Percentiles rank a stretch among this genome's conserved stretches.
These are phyloP conservation scores for Thamnaconus septentrionalis DNA, from an alignment of 2,113 vertebrate genomes.

Conservation along the genomic window DNA sequence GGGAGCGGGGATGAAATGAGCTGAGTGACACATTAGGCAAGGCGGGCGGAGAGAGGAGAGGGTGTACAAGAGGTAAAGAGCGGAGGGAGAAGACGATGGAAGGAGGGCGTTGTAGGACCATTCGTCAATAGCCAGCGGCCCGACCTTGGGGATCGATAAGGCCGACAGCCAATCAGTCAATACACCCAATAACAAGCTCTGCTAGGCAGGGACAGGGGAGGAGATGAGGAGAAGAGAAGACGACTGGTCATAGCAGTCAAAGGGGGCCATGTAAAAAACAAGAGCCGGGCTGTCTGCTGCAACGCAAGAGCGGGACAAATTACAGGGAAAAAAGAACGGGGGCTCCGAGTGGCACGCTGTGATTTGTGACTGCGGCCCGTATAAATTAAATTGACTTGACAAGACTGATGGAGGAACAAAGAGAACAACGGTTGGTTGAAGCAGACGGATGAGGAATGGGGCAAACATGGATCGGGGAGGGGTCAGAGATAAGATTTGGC, in stretches of 20 bases:
- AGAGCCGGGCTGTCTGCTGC: constrained; percentile 24
- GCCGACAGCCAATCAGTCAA: constrained; percentile 65
- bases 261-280: constrained; percentile 20
- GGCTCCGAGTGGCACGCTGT: neutral
- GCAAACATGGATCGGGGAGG: neutral
- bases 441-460: constrained; percentile 12
- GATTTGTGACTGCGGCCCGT: neutral
- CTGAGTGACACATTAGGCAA: constrained; percentile 34
- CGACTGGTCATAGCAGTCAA: constrained; percentile 37
- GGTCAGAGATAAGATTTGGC: neutral
- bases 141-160: constrained; percentile 59
- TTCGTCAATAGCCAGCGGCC: constrained; percentile 54
- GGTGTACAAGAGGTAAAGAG: constrained; percentile 9
- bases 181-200: constrained; percentile 50
- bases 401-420: constrained; percentile 3
- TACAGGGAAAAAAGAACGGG: constrained; percentile 14
- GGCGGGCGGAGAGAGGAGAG: constrained; percentile 2
- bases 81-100: constrained; percentile 23
- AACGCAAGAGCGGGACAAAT: constrained; percentile 26
- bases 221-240: constrained; percentile 14
- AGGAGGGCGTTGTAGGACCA: constrained; percentile 28
- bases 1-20: constrained; percentile 29
- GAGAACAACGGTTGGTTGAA: constrained; percentile 6
- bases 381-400: neutral
- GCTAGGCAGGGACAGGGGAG: constrained; percentile 12